Base-by-base conservation (phyloP, 1,140 invertebrate species). In the Halesus radiatus region DNA sequence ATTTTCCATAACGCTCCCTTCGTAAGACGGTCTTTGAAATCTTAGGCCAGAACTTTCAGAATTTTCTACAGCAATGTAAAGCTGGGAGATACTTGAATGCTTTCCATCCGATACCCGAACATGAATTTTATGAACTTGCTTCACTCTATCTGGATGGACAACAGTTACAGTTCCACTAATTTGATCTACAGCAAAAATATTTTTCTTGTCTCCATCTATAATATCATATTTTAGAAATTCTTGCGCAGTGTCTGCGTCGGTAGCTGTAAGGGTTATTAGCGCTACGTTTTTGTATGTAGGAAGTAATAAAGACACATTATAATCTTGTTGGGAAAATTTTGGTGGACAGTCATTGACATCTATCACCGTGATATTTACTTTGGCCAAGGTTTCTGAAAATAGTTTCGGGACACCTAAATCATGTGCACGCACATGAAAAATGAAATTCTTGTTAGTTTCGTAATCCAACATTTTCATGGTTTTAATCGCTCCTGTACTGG, bases 261-360 rank as follows among this genome's bases (percentile, higher is more conserved):
- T 88, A 6, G 95, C 95, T 73, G 90, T 90, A 0, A 96, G 88
- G 83, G 91, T 90, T 22, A 93, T 84, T 3, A 95, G 91, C 2
- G 92, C 92, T 0, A 95, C 92, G 84, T 94, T 92, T 81, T 92
- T 91, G 84, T 94, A 95, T 1, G 95, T 95, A 22, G 96, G 96
- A 18, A 96, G 83, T 3, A 96, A 87, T 6, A 98, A 86, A 3
- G 93, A 94, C 0, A 93, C 91, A 84, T 94, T 94, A 85, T 95
- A 96, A 81, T 92, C 90, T 4, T 88, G 88, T 62, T 92, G 87
- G 16, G 89, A 87, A 85, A 96, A 97, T 66, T 90, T 89, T 1
- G 96, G 96, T 6, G 94, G 91, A 84, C 93, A 95, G 84, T 97
- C 96, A 86, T 97, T 97, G 1, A 96, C 92, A 86, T 97, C 95